Conservation (phyloP, 2,797 vertebrate species). For the Sebastolobus alascanus region DNA sequence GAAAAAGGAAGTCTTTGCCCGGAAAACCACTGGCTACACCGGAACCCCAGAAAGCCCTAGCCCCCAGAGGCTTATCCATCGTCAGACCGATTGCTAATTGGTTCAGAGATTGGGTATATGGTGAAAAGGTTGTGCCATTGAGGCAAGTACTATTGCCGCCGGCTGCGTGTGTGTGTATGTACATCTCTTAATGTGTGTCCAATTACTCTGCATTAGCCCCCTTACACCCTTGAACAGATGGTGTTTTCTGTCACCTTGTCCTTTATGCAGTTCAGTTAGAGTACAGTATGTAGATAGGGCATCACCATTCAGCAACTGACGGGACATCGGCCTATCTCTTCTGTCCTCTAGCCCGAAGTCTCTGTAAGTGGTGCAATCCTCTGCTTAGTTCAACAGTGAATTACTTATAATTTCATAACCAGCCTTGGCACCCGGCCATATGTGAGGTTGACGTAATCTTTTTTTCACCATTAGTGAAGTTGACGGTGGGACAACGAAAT, state of each 20-base stretch:
- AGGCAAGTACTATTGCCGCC: not conserved
- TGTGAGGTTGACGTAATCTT: constrained; percentile 33
- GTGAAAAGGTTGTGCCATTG: not conserved
- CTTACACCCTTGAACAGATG: not conserved
- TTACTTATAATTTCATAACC: constrained; percentile 49
- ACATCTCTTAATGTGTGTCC: not conserved
- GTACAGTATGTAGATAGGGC: not conserved
- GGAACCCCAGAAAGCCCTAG: too few species aligned
- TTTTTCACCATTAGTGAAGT: constrained; percentile 36
- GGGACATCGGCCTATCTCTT: not conserved
- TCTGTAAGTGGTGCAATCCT: constrained; percentile 3
- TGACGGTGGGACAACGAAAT: constrained; percentile 30
- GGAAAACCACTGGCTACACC: too few species aligned
- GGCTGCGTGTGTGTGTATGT: not conserved
- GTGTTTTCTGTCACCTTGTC: not conserved
- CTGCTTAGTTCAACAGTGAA: not conserved
- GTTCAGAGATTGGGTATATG: too few species aligned
- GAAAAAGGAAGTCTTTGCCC: too few species aligned
- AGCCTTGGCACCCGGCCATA: constrained; percentile 17
- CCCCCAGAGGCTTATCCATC: too few species aligned
- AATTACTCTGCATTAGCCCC: not conserved
- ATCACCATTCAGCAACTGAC: not conserved
- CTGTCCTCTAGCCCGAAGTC: not conserved
- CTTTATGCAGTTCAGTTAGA: not conserved
- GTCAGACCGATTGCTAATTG: too few species aligned